Percentiles rank a stretch among this genome's conserved stretches.
Evolutionary conservation across 2,113 vertebrate species (phyloP).

Genomic region (Candoia aspera): DNA sequence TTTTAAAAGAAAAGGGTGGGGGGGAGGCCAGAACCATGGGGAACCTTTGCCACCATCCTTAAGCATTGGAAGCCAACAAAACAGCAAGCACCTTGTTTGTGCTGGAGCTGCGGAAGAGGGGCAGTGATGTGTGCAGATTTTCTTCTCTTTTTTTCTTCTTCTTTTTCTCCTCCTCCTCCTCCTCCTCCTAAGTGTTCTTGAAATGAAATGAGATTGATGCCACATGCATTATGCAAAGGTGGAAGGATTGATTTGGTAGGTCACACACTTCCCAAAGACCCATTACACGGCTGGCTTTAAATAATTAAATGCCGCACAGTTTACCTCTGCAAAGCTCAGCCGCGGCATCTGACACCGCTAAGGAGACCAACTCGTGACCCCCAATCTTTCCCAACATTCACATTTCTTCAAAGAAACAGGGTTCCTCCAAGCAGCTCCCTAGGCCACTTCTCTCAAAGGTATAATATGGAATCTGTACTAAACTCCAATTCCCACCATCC

Average conservation of each 20-base stretch:
- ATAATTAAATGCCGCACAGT: constrained; percentile 59
- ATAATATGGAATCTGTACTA: neutral
- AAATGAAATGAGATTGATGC: constrained; percentile 54
- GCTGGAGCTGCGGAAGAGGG: constrained; percentile 21
- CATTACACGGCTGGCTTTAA: constrained; percentile 52
- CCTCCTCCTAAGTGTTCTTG: constrained; percentile 41
- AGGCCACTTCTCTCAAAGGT: neutral
- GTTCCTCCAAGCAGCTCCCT: neutral
- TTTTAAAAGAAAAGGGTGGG: neutral
- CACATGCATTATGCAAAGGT: constrained; percentile 63
- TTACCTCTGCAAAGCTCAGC: constrained; percentile 21
- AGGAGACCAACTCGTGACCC: neutral
- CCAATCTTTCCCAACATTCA: neutral
- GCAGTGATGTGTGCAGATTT: neutral
- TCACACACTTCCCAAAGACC: constrained; percentile 47
- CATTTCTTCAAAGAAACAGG: neutral
- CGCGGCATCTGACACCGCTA: neutral
- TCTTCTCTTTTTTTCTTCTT: rapidly evolving
- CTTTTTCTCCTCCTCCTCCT: too few relatives aligned
- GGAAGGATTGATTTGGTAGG: constrained; percentile 53
- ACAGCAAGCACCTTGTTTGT: neutral
- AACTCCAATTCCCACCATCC: neutral
- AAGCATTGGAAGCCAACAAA: constrained; percentile 40
- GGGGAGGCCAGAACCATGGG: neutral
- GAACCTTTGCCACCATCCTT: neutral